Conservation (phyloP, 2,113 vertebrate genomes). For the Phyllopteryx taeniolatus region DNA sequence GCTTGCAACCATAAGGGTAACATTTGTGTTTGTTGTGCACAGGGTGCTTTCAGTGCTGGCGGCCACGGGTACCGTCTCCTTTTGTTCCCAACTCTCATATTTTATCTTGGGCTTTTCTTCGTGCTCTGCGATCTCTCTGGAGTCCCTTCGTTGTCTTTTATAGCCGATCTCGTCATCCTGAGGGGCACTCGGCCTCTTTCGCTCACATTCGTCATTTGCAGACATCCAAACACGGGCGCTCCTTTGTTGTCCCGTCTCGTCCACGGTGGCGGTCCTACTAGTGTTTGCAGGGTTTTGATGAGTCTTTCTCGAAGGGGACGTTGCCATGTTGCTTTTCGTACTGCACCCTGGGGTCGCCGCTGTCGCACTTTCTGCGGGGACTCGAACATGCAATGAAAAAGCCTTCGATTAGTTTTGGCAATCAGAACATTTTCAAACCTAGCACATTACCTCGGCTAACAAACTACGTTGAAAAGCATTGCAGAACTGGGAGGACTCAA, state of each 20-base stretch:
- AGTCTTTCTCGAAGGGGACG: not conserved
- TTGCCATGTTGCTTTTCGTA: not conserved
- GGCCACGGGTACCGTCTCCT: not conserved
- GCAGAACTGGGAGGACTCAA: too few species aligned
- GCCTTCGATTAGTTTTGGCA: not conserved
- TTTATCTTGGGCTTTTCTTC: not conserved
- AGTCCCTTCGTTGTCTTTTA: conserved; percentile 6
- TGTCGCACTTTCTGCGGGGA: conserved; percentile 10
- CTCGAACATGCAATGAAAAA: conserved; percentile 10
- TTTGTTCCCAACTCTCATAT: not conserved
- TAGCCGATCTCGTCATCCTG: not conserved
- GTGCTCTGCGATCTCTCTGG: not conserved
- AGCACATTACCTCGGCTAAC: not conserved
- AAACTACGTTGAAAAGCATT: not conserved
- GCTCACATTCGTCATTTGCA: not conserved
- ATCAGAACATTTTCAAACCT: not conserved
- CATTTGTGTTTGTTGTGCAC: not conserved
- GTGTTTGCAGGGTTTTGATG: not conserved
- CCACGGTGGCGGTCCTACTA: fast-evolving
- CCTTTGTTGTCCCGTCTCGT: not conserved
- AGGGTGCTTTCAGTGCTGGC: not conserved
- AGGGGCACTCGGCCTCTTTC: not conserved
- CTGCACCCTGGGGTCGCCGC: not conserved
- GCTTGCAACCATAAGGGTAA: not conserved
- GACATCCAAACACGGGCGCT: not conserved